phyloP scores from a whole-genome alignment of 2,797 vertebrate genomes.

The Petrocephalus sullivani region DNA sequence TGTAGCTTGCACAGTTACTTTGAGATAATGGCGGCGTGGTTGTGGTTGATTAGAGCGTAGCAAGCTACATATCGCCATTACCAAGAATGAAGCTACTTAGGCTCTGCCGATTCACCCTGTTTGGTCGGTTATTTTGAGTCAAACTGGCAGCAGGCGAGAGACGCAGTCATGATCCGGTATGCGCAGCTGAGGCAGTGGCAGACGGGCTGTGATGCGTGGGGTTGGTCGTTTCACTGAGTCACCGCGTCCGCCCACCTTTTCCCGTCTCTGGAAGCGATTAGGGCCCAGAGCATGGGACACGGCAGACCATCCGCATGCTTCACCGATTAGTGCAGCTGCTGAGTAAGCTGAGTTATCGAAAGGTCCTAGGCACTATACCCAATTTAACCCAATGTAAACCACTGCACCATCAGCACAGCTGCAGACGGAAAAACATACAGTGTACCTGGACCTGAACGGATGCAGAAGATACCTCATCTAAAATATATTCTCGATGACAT shows the following conservation, averaged over 20 bases:
- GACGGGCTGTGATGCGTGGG: slow-evolving; percentile 4
- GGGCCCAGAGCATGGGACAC: slow-evolving; percentile 70
- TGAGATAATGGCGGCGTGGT: not conserved
- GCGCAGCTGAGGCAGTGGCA: slow-evolving; percentile 8
- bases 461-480: not conserved
- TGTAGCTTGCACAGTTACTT: not conserved
- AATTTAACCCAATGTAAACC: not conserved
- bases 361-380: not conserved
- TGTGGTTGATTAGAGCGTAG: not conserved
- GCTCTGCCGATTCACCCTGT: not conserved
- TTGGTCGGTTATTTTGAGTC: not conserved
- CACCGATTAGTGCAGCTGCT: slow-evolving; percentile 69
- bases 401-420: not conserved
- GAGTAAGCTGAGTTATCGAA: slow-evolving; percentile 36
- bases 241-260: slow-evolving; percentile 59
- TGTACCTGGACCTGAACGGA: not conserved
- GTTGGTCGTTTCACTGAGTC: slow-evolving; percentile 17
- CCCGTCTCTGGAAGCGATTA: slow-evolving; percentile 75
- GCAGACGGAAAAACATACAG: not conserved
- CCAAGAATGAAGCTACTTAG: not conserved
- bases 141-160: not conserved
- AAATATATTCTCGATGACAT: not conserved
- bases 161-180: not conserved
- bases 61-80: not conserved
- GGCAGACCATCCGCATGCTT: slow-evolving; percentile 71